Base-by-base conservation (phyloP, 2,797 vertebrate genomes). In the Anguilla obscura region DNA sequence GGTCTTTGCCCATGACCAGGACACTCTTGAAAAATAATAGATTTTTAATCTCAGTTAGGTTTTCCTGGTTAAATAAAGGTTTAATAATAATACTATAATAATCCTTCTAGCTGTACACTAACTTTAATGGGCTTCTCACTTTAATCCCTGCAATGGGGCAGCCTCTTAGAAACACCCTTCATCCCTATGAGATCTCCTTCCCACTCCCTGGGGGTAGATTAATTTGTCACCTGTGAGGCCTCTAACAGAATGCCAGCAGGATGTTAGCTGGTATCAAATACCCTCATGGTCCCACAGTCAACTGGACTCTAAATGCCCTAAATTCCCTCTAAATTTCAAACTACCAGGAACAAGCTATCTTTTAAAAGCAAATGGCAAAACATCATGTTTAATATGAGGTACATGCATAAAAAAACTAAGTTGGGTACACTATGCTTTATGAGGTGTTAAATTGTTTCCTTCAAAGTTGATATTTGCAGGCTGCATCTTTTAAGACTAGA, bases 111-210 rank as follows among this genome's bases (percentile, higher is more conserved):
- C 10, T 40, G 60, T 60, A 40, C 52, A 87, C 87, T 85, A 24
- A 40, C 69, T 88, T 52, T 33, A 52, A 86, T 74, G 16, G 79
- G 82, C 21, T 88, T n/a, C 58, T 69, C 80, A 69, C 83, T 88
- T 50, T 85, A 85, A 85, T 85, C 83, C 63, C 52, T 71, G 69
- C 7, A 1, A 63, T 52, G 86, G 24, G 9, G 16, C 50, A 45
- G 56, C 58, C 48, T 66, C 27, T 80, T 63, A 10, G 45, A 85
- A 14, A n/a, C 27, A 40, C 69, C 40, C 48, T 21, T 88, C 30
- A 24, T 12, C 54, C 54, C 69, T 7, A 45, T 88, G n/a, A 33
- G 52, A 27, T 36, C 83, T 85, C 63, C 66, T 52, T 54, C 30
- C 56, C 40, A 9, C 36, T 63, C 18, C 10, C 76, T 66, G 58